Evolutionary conservation across 2,113 vertebrate genomes (phyloP), one percentile per base, ranked within the genome.

Genomic region (Chlorocebus sabaeus): DNA sequence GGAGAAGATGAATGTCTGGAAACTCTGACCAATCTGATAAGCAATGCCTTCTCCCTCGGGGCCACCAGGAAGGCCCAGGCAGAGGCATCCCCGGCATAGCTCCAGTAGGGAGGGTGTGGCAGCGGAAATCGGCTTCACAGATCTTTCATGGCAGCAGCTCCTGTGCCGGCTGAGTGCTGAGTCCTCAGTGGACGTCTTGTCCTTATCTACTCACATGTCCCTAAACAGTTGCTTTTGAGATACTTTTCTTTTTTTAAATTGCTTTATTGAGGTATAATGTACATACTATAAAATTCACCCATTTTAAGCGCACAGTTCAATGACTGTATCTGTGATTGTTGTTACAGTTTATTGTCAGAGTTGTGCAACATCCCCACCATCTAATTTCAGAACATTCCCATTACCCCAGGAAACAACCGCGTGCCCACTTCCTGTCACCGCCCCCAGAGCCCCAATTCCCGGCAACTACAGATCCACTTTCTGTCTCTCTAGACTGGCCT

Each of bases 61-160:
- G 48, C 17, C 48, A 12, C 48, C 55, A 16, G 80, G 43, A 93
- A 82, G 68, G 32, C 22, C 12, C n/a, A 23, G 38, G 38, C 13
- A 12, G 55, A 67, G 61, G 59, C 48, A 25, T 12, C 6, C 22
- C 81, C 6, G 3, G 48, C 22, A 8, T 30, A 45, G 48, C 43
- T 50, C 30, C 43, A 78, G 2, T 2, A 25, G 16, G 16, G 48
- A 18, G 16, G 35, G 78, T 1, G 14, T 52, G 45, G 32, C 1
- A 20, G 64, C 8, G 5, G 20, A 38, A 9, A 13, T 12, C 57
- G 14, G 73, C 55, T 8, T 30, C 61, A 2, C 7, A 4, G 16
- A 6, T 8, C 55, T 14, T 32, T 16, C 5, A 1, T 0, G 7
- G 35, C n/a, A 5, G 20, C 13, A 25, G 43, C 17, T 3, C 2